phyloP scores from a whole-genome alignment of 2,113 vertebrate species.

The Embiotoca jacksoni region DNA sequence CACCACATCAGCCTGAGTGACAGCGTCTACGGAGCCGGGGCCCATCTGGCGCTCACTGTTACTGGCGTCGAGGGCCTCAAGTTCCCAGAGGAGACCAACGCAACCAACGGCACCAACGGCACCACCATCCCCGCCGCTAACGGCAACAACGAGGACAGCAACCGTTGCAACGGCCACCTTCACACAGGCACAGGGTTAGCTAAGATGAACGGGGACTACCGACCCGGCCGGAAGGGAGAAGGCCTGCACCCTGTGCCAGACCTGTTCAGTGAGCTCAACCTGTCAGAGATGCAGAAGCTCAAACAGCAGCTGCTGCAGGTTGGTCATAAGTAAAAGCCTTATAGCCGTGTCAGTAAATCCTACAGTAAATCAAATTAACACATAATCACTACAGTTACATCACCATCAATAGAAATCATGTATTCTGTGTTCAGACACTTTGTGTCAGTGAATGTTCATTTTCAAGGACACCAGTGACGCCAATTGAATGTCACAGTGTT shows the following conservation, averaged over 20 bases:
- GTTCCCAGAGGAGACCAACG: slow-evolving; percentile 87
- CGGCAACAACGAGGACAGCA: slow-evolving; percentile 87
- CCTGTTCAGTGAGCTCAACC: slow-evolving; percentile 98
- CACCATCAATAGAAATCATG: too few species aligned
- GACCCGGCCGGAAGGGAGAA: slow-evolving; percentile 88
- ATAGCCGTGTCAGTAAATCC: not conserved
- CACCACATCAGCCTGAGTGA: slow-evolving; percentile 94
- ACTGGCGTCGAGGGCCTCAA: slow-evolving; percentile 93
- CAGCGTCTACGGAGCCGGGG: slow-evolving; percentile 90
- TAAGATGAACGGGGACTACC: slow-evolving; percentile 90
- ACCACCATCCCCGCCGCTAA: slow-evolving; percentile 76
- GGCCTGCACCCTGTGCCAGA: slow-evolving; percentile 92
- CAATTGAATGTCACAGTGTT: too few species aligned
- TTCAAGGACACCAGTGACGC: not conserved
- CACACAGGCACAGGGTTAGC: slow-evolving; percentile 84
- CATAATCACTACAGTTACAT: not conserved
- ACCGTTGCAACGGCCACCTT: slow-evolving; percentile 86
- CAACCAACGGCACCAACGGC: slow-evolving; percentile 85
- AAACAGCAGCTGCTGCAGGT: slow-evolving; percentile 99
- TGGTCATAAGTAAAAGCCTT: slow-evolving; percentile 35
- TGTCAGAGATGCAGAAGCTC: slow-evolving; percentile 98
- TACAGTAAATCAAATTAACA: not conserved
- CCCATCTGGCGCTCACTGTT: slow-evolving; percentile 92
- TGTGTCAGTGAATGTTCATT: not conserved
- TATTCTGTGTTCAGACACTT: not conserved